Evolutionary conservation across 2,797 vertebrate species (phyloP).

Genomic region (Sarcoramphus papa): DNA sequence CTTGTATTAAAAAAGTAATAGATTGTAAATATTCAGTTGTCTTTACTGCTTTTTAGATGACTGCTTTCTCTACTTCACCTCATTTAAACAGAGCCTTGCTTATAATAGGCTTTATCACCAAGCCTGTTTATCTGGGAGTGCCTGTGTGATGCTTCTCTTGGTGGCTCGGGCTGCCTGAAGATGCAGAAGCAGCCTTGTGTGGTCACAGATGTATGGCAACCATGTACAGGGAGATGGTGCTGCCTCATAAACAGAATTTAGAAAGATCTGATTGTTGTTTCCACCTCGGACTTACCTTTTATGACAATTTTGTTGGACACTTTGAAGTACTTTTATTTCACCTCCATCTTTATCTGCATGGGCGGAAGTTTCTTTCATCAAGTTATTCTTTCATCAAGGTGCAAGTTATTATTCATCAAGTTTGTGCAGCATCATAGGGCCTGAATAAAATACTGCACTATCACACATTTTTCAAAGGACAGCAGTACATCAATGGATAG

Average conservation of each 20-base stretch:
- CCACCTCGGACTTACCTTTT: fast-evolving
- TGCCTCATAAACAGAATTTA: not conserved
- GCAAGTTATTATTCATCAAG: not conserved
- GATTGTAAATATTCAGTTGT: not conserved
- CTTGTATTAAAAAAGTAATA: not conserved
- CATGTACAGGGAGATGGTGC: not conserved
- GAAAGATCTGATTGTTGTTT: not conserved
- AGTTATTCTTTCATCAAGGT: not conserved
- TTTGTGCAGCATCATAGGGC: fast-evolving
- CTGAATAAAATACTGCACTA: not conserved
- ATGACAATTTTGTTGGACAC: not conserved
- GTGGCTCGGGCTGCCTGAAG: not conserved
- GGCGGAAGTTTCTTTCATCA: not conserved
- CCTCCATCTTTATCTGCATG: not conserved
- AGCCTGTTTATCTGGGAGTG: not conserved
- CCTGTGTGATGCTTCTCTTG: not conserved
- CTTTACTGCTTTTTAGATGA: not conserved
- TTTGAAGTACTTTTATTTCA: not conserved
- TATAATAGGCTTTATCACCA: not conserved
- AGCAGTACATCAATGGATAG: not conserved
- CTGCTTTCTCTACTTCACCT: not conserved
- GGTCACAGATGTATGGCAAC: not conserved
- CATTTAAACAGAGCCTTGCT: not conserved
- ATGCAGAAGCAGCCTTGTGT: not conserved
- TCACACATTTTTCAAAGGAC: not conserved